phyloP scores from a whole-genome alignment of 2,113 vertebrate genomes.

The Cynoglossus semilaevis region DNA sequence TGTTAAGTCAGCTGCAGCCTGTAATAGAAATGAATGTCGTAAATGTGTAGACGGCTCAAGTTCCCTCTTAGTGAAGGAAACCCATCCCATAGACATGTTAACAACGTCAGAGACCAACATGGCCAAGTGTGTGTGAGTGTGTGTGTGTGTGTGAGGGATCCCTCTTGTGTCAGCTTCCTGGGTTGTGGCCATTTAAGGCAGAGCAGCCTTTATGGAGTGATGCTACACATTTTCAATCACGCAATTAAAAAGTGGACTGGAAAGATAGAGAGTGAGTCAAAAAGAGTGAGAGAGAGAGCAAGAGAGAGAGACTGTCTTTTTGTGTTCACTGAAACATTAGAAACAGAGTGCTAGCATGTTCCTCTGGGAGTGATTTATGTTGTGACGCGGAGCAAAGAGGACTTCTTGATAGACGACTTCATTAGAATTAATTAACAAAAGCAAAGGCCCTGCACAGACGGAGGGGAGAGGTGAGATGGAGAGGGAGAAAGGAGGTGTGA shows the following conservation, averaged over 20 bases:
- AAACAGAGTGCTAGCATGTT: conserved; percentile 43
- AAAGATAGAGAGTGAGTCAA: conserved; percentile 42
- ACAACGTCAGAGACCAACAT: conserved; percentile 72
- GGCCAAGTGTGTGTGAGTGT: conserved; percentile 58
- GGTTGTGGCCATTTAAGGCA: conserved; percentile 70
- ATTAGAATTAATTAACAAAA: conserved; percentile 79
- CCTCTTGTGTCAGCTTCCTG: conserved; percentile 52
- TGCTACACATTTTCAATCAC: conserved; percentile 77
- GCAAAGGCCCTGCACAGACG: conserved; percentile 51
- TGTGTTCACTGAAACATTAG: conserved; percentile 29
- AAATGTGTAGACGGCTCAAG: conserved; percentile 72
- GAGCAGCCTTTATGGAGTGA: conserved; percentile 71
- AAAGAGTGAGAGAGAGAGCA: conserved; percentile 43
- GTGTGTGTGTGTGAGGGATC: conserved; percentile 6
- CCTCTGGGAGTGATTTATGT: conserved; percentile 63
- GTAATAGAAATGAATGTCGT: conserved; percentile 73
- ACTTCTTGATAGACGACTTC: conserved; percentile 73
- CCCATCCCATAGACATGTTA: conserved; percentile 68
- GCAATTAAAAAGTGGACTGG: conserved; percentile 67
- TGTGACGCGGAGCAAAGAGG: conserved; percentile 57
- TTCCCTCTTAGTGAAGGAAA: conserved; percentile 60
- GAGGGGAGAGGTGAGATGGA: conserved; percentile 21
- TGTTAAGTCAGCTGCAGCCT: conserved; percentile 59
- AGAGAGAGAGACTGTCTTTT: conserved; percentile 33
- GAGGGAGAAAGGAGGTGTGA: conserved; percentile 42